Conservation (phyloP, 2,113 vertebrate genomes). For the Turnix velox region DNA sequence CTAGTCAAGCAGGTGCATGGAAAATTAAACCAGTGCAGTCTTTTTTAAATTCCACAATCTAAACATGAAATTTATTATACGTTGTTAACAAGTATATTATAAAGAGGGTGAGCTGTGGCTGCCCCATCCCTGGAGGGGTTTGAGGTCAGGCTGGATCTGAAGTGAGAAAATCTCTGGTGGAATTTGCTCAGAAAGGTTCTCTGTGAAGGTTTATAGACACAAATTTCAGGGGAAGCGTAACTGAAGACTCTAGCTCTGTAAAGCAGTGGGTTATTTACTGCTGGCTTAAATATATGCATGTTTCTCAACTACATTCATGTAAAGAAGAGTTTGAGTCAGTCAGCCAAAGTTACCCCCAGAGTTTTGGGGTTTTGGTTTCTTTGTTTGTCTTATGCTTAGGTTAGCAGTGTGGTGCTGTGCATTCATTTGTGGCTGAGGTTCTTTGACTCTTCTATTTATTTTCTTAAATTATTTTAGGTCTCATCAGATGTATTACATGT, state of each 20-base stretch:
- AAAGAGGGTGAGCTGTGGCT: no score
- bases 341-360: neutral
- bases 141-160: no score
- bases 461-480: constrained; percentile 78
- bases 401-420: neutral
- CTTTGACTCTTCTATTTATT: neutral
- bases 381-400: neutral
- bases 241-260: neutral
- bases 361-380: neutral
- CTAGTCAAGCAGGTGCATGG: neutral
- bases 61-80: neutral
- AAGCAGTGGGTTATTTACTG: neutral
- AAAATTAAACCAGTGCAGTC: neutral
- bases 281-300: neutral
- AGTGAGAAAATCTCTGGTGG: neutral
- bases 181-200: neutral
- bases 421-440: neutral
- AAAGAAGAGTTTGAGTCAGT: neutral
- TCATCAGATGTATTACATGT: constrained; percentile 94
- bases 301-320: neutral
- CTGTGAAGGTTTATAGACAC: neutral
- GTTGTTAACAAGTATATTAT: no score
- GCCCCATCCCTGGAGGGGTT: no score
- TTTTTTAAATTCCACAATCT: neutral
- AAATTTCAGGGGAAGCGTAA: neutral